Evolutionary conservation across 92 coral and sea anemone species (phyloP).

Genomic region (Muricea muricata): DNA sequence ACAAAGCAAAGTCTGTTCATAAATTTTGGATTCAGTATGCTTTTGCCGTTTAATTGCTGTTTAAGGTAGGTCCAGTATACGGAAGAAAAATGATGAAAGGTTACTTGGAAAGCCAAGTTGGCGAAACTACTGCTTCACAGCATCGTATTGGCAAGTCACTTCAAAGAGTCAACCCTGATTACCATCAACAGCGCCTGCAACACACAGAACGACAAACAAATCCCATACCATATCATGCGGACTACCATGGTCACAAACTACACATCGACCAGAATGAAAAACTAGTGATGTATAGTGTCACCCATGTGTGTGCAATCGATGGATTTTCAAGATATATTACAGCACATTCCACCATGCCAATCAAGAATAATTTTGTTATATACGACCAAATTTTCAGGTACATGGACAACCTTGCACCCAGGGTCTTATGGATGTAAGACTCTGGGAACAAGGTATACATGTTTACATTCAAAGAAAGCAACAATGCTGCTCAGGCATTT

Average conservation of each 20-base stretch:
- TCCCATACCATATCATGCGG: slow-evolving; percentile 51
- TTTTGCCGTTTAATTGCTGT: neutral
- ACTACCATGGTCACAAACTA: slow-evolving; percentile 52
- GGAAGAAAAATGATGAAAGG: slow-evolving; percentile 68
- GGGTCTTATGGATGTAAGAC: neutral
- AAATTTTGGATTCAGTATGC: neutral
- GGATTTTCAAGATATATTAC: slow-evolving; percentile 56
- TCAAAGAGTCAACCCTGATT: slow-evolving; percentile 8
- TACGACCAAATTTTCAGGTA: slow-evolving; percentile 46
- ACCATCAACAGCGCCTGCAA: slow-evolving; percentile 10
- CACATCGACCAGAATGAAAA: slow-evolving; percentile 51
- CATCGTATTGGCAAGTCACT: slow-evolving; percentile 52
- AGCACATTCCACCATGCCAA: slow-evolving; percentile 53
- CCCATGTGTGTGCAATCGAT: slow-evolving; percentile 64
- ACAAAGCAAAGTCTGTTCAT: too few relatives aligned
- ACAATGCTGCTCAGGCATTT: too few relatives aligned
- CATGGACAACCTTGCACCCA: neutral
- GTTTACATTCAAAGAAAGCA: slow-evolving; percentile 58
- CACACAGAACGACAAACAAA: slow-evolving; percentile 49
- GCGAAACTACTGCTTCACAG: slow-evolving; percentile 38
- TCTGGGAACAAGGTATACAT: too few relatives aligned
- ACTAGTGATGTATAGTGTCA: slow-evolving; percentile 39
- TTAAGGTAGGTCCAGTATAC: slow-evolving; percentile 66
- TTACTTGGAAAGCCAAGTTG: slow-evolving; percentile 35
- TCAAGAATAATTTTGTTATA: slow-evolving; percentile 54